A percentile compares a stretch with the other conserved stretches of the same genome.
These are phyloP conservation scores for Lycaon pictus DNA, from an alignment of 2,113 vertebrate genomes.

Conservation along the genomic window DNA sequence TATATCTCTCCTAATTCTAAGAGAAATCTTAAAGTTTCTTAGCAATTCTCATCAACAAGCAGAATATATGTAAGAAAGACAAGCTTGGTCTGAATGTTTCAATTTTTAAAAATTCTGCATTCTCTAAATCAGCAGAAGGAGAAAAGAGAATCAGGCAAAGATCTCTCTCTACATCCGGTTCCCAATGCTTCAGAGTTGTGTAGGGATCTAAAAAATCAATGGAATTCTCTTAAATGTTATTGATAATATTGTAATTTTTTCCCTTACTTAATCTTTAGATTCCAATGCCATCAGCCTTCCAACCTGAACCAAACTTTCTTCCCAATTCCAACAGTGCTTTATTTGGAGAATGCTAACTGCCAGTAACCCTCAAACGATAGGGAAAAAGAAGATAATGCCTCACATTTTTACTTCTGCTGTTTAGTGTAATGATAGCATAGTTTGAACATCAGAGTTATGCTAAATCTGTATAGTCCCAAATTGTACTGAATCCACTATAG, in stretches of 20 bases:
- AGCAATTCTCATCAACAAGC: constrained; percentile 21
- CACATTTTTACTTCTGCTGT: not conserved
- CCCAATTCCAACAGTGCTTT: not conserved
- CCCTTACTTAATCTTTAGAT: not conserved
- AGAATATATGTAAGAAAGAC: not conserved
- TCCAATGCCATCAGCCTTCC: constrained; percentile 2
- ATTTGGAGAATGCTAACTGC: not conserved
- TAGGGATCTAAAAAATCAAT: not conserved
- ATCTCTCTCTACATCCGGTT: not conserved
- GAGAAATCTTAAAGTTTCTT: constrained; percentile 25
- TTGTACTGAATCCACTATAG: not conserved
- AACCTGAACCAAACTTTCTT: not conserved
- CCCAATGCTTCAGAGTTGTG: not conserved
- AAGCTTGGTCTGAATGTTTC: not conserved
- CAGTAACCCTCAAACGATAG: not conserved
- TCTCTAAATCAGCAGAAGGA: constrained; percentile 7
- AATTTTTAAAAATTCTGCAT: constrained; percentile 3
- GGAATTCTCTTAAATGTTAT: constrained; percentile 12
- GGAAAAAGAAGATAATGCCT: not conserved
- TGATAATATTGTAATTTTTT: constrained; percentile 40
- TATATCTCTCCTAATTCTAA: constrained; percentile 35
- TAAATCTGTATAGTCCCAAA: not conserved
- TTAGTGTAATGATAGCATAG: not conserved
- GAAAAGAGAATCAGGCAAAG: not conserved
- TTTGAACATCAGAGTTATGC: not conserved